A percentile compares a stretch with the other conserved stretches of the same genome.
These are phyloP conservation scores for Steromphala cineraria DNA, from an alignment of 2,888 invertebrate genomes.

Conservation along the genomic window DNA sequence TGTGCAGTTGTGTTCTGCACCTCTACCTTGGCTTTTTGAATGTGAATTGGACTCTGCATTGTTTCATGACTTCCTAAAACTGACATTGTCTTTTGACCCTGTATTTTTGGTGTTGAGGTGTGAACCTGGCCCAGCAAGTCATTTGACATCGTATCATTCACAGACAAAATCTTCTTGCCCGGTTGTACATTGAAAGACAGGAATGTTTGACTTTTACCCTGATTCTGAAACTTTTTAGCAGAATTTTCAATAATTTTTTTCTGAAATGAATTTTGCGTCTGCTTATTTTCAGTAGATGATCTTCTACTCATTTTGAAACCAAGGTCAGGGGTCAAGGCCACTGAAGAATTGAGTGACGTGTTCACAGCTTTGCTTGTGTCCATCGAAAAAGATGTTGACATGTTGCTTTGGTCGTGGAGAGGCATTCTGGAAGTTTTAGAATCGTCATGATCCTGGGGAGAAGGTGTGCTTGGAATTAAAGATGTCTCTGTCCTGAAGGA, in stretches of 20 bases:
- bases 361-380: background rate
- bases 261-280: background rate
- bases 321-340: background rate
- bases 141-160: background rate
- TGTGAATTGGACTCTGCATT: background rate
- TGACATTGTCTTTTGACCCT: background rate
- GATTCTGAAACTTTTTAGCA: background rate
- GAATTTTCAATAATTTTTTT: background rate
- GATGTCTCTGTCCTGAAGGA: constrained; percentile 50
- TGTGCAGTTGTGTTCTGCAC: too few relatives aligned
- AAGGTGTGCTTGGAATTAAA: constrained; percentile 51
- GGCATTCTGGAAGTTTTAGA: constrained; percentile 21
- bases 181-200: too few relatives aligned
- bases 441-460: constrained; percentile 27
- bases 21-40: background rate
- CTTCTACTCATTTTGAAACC: background rate
- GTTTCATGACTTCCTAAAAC: too few relatives aligned
- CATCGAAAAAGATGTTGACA: background rate
- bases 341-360: background rate
- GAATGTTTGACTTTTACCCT: background rate
- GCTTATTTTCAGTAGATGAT: background rate
- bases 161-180: background rate
- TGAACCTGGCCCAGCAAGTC: too few relatives aligned
- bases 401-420: background rate
- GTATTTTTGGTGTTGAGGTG: background rate